phyloP scores from a whole-genome alignment of 1,140 invertebrate genomes.

The Thaumetopoea pityocampa region DNA sequence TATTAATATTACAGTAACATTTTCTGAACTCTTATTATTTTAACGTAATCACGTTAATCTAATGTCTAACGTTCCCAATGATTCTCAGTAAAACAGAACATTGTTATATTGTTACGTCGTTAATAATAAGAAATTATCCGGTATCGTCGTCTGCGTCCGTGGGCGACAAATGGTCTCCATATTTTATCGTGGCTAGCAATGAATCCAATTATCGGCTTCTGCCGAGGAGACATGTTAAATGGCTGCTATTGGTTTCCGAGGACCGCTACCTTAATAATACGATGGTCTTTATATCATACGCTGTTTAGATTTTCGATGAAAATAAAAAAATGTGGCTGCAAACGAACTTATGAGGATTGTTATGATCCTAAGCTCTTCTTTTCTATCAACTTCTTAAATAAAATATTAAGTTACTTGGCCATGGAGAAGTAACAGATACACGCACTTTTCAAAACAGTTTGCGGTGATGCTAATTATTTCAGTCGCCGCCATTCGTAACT shows the following conservation, averaged over 20 bases:
- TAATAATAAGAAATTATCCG: conserved; percentile 24
- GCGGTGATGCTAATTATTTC: no score
- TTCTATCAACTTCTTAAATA: no score
- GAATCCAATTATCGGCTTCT: conserved; percentile 44
- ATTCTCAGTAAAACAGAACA: conserved; percentile 5
- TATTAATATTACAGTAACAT: neutral
- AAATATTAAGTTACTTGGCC: no score
- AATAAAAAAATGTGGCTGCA: no score
- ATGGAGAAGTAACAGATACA: no score
- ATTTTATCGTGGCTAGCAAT: conserved; percentile 47
- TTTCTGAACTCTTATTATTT: neutral
- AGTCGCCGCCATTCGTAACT: no score
- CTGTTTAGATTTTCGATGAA: no score
- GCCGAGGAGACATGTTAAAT: conserved; percentile 43
- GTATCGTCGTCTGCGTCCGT: conserved; percentile 30
- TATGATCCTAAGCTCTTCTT: no score
- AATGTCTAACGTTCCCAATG: no score
- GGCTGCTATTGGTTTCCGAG: conserved; percentile 30
- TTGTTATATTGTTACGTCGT: conserved; percentile 14
- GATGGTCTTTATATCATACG: conserved; percentile 13
- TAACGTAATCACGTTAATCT: no score
- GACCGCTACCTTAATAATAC: conserved; percentile 19
- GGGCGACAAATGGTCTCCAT: conserved; percentile 43
- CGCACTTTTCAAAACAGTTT: no score
- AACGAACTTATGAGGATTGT: no score